Evolutionary conservation across 2,797 vertebrate genomes (phyloP).

Genomic region (Rhabdomys pumilio): DNA sequence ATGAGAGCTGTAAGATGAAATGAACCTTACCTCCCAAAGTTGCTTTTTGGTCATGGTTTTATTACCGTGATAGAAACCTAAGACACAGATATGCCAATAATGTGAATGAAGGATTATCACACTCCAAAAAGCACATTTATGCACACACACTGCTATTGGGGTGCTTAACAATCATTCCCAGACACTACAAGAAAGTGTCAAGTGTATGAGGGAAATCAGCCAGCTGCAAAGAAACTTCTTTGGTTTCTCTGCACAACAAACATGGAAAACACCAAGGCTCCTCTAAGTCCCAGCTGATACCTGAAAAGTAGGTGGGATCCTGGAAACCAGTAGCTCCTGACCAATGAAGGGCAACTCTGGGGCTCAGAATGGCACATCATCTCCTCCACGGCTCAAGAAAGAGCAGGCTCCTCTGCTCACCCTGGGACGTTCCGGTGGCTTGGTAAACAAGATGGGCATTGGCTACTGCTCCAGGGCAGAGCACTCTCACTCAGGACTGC

Average conservation of each 20-base stretch:
- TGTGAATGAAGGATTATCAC: too few relatives aligned
- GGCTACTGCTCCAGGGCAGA: not conserved
- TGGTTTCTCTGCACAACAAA: not conserved
- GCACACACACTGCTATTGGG: not conserved
- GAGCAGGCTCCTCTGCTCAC: too few relatives aligned
- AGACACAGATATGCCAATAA: not conserved
- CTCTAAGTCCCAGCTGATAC: not conserved
- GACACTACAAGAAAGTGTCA: not conserved
- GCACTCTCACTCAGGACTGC: not conserved
- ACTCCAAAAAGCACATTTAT: not conserved
- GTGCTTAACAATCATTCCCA: not conserved
- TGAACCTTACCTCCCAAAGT: not conserved
- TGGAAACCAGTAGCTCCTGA: too few relatives aligned
- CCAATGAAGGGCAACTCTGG: fast-evolving
- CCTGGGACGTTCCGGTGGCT: not conserved
- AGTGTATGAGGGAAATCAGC: not conserved
- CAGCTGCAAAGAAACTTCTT: not conserved
- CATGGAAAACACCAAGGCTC: not conserved
- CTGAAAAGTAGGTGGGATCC: not conserved
- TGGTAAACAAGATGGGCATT: fast-evolving
- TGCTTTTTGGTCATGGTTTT: not conserved
- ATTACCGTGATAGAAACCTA: not conserved
- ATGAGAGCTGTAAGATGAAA: not conserved
- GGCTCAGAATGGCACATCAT: fast-evolving
- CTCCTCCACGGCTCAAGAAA: not conserved